A percentile compares a stretch with the other conserved stretches of the same genome.
These are phyloP conservation scores for Drosophila punjabiensis DNA, from an alignment of 1,140 invertebrate genomes.

Conservation along the genomic window DNA sequence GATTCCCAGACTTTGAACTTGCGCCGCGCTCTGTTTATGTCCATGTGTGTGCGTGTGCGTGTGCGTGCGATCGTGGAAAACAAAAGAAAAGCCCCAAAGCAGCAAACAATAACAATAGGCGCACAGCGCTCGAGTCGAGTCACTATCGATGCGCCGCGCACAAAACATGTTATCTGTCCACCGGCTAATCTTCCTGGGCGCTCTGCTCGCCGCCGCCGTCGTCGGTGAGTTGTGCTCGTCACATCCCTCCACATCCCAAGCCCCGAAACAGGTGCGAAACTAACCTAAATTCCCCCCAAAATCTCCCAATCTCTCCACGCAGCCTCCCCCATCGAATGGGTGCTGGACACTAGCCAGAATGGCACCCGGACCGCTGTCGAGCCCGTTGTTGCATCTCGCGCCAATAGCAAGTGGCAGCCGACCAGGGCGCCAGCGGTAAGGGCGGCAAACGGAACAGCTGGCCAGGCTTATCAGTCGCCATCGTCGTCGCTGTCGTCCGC, in stretches of 20 bases:
- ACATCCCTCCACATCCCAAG: background rate
- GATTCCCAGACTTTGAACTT: slow-evolving; percentile 72
- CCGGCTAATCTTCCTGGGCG: slow-evolving; percentile 55
- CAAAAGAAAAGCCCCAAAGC: slow-evolving; percentile 69
- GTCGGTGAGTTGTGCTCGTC: slow-evolving; percentile 54
- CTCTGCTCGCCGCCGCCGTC: slow-evolving; percentile 42
- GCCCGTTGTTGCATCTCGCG: slow-evolving; percentile 16
- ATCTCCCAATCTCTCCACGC: slow-evolving; percentile 7
- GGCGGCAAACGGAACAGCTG: slow-evolving; percentile 68
- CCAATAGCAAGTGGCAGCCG: slow-evolving; percentile 41
- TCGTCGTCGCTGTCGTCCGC: slow-evolving; percentile 47
- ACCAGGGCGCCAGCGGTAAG: slow-evolving; percentile 29
- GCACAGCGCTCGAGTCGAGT: slow-evolving; percentile 16
- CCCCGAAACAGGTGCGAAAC: slow-evolving; percentile 53
- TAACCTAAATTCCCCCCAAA: slow-evolving; percentile 54
- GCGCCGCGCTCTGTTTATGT: slow-evolving; percentile 38
- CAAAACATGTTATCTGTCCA: slow-evolving; percentile 55
- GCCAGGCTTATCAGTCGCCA: slow-evolving; percentile 70
- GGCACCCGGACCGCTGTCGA: slow-evolving; percentile 7
- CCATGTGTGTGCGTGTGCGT: slow-evolving; percentile 35
- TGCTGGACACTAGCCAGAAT: slow-evolving; percentile 63
- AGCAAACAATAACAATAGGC: slow-evolving; percentile 63
- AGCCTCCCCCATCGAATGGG: slow-evolving; percentile 66
- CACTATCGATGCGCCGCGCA: slow-evolving; percentile 19
- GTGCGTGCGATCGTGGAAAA: slow-evolving; percentile 64